Evolutionary conservation across 2,797 vertebrate species (phyloP).

Genomic region (Crenuchus spilurus): DNA sequence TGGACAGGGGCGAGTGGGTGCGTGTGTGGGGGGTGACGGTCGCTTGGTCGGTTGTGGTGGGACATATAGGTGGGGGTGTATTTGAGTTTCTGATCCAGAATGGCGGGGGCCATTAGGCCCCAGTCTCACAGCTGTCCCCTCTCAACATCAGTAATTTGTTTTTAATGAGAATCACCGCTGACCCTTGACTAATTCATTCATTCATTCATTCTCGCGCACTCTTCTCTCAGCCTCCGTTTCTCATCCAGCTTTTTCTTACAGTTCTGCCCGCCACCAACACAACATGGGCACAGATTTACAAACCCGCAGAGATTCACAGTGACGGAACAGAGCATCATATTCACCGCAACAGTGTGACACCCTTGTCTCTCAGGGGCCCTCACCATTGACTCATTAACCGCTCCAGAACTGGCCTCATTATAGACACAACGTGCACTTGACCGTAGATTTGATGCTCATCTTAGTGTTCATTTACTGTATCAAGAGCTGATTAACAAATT

Average conservation of each 20-base stretch:
- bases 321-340: slow-evolving; percentile 20
- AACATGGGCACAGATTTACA: slow-evolving; percentile 48
- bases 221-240: slow-evolving; percentile 37
- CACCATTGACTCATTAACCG: slow-evolving; percentile 16
- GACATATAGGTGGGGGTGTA: slow-evolving; percentile 78
- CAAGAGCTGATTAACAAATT: too few relatives aligned
- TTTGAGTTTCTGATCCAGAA: slow-evolving; percentile 75
- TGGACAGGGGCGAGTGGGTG: slow-evolving; percentile 44
- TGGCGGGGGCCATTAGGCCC: slow-evolving; percentile 93
- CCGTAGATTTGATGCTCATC: not conserved
- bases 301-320: slow-evolving; percentile 40
- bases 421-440: slow-evolving; percentile 5
- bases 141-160: slow-evolving; percentile 99
- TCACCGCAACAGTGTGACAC: slow-evolving; percentile 25
- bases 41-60: slow-evolving; percentile 15
- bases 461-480: too few relatives aligned
- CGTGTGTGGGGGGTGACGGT: slow-evolving; percentile 53
- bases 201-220: slow-evolving; percentile 96
- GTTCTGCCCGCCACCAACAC: slow-evolving; percentile 26
- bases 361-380: slow-evolving; percentile 19
- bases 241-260: slow-evolving; percentile 40
- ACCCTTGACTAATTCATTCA: slow-evolving; percentile 99
- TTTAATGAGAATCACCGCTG: slow-evolving; percentile 99
- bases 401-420: slow-evolving; percentile 6
- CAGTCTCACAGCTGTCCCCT: slow-evolving; percentile 99